A percentile compares a stretch with the other conserved stretches of the same genome.
These are phyloP conservation scores for Pedicia rivosa DNA, from an alignment of 2,888 invertebrate species.

Conservation along the genomic window DNA sequence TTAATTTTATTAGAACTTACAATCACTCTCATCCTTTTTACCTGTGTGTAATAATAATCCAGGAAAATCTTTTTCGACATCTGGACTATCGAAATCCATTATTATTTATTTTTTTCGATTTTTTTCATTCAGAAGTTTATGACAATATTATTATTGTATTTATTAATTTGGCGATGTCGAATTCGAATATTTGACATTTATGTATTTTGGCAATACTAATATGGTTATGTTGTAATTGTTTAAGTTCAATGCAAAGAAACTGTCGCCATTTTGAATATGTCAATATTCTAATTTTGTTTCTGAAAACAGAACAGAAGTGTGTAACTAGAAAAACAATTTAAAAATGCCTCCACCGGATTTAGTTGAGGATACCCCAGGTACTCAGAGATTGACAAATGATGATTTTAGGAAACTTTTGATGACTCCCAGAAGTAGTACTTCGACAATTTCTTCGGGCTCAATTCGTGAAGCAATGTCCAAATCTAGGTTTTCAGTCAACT, in stretches of 20 bases:
- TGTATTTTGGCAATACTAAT: no score
- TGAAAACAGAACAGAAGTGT: no score
- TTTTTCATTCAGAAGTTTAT: no score
- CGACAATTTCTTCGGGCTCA: constrained; percentile 35
- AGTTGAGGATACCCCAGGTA: constrained; percentile 45
- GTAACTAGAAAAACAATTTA: no score
- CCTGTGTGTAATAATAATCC: constrained; percentile 44
- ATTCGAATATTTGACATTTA: no score
- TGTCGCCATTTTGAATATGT: no score
- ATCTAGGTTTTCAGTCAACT: constrained; percentile 37
- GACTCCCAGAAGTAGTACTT: constrained; percentile 72
- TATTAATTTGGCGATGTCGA: no score
- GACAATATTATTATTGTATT: no score
- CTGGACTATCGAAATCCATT: constrained; percentile 48
- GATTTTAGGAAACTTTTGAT: constrained; percentile 92
- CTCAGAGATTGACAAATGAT: constrained; percentile 83
- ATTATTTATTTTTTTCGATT: no score
- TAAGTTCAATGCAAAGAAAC: no score
- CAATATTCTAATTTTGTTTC: no score
- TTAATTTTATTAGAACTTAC: constrained; percentile 35
- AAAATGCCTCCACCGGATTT: constrained; percentile 20
- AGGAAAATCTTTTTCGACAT: constrained; percentile 81
- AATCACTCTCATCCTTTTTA: constrained; percentile 63
- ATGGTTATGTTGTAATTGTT: no score
- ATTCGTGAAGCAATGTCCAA: constrained; percentile 54